phyloP scores from a whole-genome alignment of 1,140 invertebrate species.

The Thaumetopoea pityocampa region DNA sequence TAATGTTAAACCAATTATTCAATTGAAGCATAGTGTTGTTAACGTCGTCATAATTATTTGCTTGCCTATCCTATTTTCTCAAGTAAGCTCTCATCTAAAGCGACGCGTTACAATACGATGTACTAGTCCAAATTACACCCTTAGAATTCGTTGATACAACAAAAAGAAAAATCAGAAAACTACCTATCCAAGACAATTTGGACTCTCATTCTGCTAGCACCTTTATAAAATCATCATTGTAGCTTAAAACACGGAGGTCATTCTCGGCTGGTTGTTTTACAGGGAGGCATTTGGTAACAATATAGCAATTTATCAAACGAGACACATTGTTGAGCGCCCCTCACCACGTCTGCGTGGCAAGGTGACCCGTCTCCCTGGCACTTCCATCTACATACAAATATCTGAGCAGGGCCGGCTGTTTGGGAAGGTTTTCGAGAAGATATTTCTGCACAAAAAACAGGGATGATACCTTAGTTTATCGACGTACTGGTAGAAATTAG shows the following conservation, averaged over 20 bases:
- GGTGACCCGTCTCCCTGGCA: conserved; percentile 16
- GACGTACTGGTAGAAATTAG: too few species aligned
- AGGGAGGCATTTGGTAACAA: conserved; percentile 42
- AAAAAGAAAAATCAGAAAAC: conserved; percentile 13
- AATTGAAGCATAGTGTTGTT: too few species aligned
- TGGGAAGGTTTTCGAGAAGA: conserved; percentile 10
- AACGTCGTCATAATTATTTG: too few species aligned
- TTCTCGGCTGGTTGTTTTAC: conserved; percentile 4
- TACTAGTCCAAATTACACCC: conserved; percentile 16
- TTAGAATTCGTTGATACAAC: conserved; percentile 13
- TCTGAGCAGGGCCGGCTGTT: conserved; percentile 14
- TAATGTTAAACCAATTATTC: too few species aligned
- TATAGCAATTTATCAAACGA: conserved; percentile 72
- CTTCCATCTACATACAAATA: conserved; percentile 25
- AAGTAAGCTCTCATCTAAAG: too few species aligned
- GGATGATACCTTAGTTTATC: too few species aligned
- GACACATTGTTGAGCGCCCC: conserved; percentile 60
- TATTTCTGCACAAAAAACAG: too few species aligned
- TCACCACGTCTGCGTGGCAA: conserved; percentile 30
- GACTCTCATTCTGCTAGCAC: neutral
- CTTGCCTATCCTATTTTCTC: too few species aligned
- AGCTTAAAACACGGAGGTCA: too few species aligned
- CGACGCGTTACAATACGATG: conserved; percentile 11
- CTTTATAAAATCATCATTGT: neutral
- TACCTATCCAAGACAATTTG: neutral